Evolutionary conservation across 2,797 vertebrate species (phyloP).

Genomic region (Microcaecilia unicolor): DNA sequence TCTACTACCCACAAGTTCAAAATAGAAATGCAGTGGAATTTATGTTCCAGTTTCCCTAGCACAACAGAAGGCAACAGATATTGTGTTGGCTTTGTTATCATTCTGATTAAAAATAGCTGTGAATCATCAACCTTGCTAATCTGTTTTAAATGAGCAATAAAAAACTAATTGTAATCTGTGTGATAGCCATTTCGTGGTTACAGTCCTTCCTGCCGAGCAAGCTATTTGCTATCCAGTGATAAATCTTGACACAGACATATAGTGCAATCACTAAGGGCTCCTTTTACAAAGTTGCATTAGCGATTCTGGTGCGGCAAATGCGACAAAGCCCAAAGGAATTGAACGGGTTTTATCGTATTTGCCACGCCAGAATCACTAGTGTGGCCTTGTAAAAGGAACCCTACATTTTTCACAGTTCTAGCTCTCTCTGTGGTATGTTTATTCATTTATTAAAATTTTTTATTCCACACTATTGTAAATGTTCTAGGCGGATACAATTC

Average conservation of each 20-base stretch:
- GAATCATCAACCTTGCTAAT: constrained; percentile 18
- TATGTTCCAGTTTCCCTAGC: neutral
- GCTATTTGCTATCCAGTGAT: constrained; percentile 27
- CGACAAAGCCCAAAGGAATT: no score
- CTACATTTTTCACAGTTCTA: constrained; percentile 27
- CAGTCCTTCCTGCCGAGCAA: constrained; percentile 29
- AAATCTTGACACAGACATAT: constrained; percentile 40
- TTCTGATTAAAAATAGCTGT: constrained; percentile 7
- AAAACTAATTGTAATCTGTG: constrained; percentile 20
- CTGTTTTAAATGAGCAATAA: constrained; percentile 34
- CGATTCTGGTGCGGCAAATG: no score
- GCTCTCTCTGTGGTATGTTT: neutral
- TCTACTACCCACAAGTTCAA: no score
- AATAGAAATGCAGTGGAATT: no score
- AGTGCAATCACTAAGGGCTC: no score
- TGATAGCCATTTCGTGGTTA: constrained; percentile 13
- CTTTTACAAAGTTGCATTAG: no score
- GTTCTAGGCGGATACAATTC: no score
- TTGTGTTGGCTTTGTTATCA: neutral
- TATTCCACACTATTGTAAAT: no score
- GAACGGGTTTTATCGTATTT: no score
- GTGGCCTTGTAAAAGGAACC: no score
- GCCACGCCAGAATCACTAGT: no score
- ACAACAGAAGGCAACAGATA: neutral
- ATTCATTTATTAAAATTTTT: no score